Evolutionary conservation across 2,888 invertebrate species (phyloP), one percentile per base, ranked within the genome.

Genomic region (Ophion obscuratus): DNA sequence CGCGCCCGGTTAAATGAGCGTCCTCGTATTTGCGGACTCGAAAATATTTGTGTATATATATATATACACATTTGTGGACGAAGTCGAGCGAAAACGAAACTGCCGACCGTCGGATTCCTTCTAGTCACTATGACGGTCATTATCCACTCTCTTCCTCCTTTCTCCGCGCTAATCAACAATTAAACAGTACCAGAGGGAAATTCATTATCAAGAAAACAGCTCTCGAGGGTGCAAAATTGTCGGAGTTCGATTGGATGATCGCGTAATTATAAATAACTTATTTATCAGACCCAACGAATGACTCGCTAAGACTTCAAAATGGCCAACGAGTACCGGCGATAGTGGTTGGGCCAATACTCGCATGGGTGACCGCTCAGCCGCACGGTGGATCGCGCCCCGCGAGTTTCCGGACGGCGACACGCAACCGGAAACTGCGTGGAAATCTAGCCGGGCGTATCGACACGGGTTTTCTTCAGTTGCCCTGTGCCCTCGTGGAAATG

Each of bases 131-230:
- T 66, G 70, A 83, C 83, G 78, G 74, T 73, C 83, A 86, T 86
- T 86, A 86, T 86, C 81, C 83, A 57, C 77, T 79, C 75, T 68
- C 77, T 68, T 81, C 11, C 81, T 76, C 27, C 79, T 80, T 80
- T 74, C 66, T 71, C 83, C 81, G 75, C 68, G 84, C 87, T 91
- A 91, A 91, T 91, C 91, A 91, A 88, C 89, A 84, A 89, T 89
- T 85, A 88, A 86, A 81, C 70, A 82, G 64, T 78, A 68, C 62
- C 78, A 59, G n/a, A 24, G 80, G 64, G 77, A 78, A 84, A 85
- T 85, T 87, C 77, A 70, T 86, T 84, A 83, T 86, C 83, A 74
- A 53, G 71, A 76, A 66, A 85, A 83, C 82, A 84, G 62, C 53
- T 57, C 68, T 61, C 57, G 31, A 57, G 73, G 81, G 17, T 70